These are phyloP conservation scores for Aphis gossypii DNA, from an alignment of 1,140 invertebrate species.

Conservation along the genomic window DNA sequence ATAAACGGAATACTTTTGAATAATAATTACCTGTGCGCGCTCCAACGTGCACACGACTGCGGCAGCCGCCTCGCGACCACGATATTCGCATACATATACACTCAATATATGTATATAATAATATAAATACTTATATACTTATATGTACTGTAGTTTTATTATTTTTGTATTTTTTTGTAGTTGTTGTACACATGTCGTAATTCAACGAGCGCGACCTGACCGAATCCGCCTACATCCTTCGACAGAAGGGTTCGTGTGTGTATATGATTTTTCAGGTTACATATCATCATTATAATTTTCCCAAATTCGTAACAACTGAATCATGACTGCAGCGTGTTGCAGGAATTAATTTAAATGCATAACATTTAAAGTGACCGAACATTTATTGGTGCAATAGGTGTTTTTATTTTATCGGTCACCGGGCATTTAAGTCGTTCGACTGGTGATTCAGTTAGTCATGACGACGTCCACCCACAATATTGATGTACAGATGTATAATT, in stretches of 20 bases:
- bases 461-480: not conserved
- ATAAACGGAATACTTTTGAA: slow-evolving; percentile 21
- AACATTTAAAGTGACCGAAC: not conserved
- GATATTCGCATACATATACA: not conserved
- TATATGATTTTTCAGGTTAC: not conserved
- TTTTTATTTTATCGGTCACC: not conserved
- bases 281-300: not conserved
- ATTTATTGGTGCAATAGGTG: not conserved
- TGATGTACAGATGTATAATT: not conserved
- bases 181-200: not conserved
- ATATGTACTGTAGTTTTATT: not conserved
- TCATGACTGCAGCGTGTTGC: not conserved
- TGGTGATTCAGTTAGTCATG: not conserved
- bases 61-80: not conserved
- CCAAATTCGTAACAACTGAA: not conserved
- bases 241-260: not conserved
- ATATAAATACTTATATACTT: not conserved
- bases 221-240: not conserved
- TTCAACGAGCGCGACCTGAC: not conserved
- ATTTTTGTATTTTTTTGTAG: not conserved
- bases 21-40: not conserved
- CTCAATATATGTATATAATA: not conserved
- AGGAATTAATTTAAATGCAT: not conserved
- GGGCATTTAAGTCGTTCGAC: not conserved
- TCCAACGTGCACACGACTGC: not conserved